Evolutionary conservation across 1,140 invertebrate species (phyloP), one percentile per base, ranked within the genome.

Genomic region (Drosophila pectinifera): DNA sequence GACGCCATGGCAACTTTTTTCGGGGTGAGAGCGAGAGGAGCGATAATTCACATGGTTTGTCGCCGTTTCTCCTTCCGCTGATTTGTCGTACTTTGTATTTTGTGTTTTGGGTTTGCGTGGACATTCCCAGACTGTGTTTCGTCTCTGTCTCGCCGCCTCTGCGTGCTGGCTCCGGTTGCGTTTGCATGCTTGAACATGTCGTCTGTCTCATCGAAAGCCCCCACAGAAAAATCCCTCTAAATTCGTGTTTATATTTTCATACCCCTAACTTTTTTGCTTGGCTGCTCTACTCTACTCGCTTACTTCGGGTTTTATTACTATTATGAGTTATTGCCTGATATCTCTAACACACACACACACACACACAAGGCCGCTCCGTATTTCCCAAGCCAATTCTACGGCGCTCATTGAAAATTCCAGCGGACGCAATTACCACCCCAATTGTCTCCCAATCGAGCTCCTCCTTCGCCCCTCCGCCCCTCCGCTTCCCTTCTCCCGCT

Each of bases 391-490:
- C 38, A 55, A 53, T 56, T 62, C 53, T 22, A 31, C 16, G 65
- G 42, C 64, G 43, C 73, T 75, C 72, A 67, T 76, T 76, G 73
- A 76, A 76, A 76, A 61, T 77, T 73, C 68, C 55, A 54, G 42
- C 73, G 73, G 73, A 76, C 73, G 53, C 79, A 81, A 81, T 81
- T 81, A 82, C 67, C 79, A 81, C 79, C 78, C 78, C 79, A 81
- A 77, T 81, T 81, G 78, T 80, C 78, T 81, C 48, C 64, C 57
- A 72, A 73, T 78, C 51, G 72, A 65, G 59, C 51, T 45, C 49
- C 49, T 53, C 18, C 31, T 16, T 31, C 26, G 34, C 18, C 58
- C 53, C 22, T n/a, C n/a, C n/a, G n/a, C n/a, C n/a, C 7, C 51
- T 56, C 41, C 34, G 20, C 28, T 18, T 24, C 39, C 36, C 45